phyloP scores from a whole-genome alignment of 2,113 vertebrate species.

The Cinclus mexicanus region DNA sequence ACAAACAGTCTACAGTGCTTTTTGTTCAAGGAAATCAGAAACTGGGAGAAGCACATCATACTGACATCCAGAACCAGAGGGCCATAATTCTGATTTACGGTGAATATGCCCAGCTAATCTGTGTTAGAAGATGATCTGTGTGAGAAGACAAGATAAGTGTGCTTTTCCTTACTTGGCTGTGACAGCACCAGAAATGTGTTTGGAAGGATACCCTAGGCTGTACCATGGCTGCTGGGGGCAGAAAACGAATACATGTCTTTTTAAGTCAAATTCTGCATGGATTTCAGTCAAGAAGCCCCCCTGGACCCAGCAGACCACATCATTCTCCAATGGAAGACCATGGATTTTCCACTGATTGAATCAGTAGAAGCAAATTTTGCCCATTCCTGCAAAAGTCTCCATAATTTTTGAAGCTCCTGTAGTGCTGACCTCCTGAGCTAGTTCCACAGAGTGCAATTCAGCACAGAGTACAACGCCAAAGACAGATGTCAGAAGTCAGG shows the following conservation, averaged over 20 bases:
- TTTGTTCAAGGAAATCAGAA: background rate
- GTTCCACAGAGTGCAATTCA: background rate
- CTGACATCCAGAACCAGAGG: background rate
- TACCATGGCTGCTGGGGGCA: background rate
- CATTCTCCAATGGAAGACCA: background rate
- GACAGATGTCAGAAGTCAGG: background rate
- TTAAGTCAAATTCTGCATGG: background rate
- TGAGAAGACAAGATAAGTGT: background rate
- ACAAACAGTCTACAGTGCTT: background rate
- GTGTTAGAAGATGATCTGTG: background rate
- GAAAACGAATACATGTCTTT: background rate
- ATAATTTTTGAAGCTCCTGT: background rate
- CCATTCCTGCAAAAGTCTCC: background rate
- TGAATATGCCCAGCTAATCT: background rate
- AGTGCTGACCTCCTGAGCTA: background rate
- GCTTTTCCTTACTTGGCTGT: background rate
- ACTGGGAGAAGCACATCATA: background rate
- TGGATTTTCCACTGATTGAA: background rate
- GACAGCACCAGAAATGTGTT: background rate
- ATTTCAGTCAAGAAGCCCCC: background rate
- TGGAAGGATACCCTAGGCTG: background rate
- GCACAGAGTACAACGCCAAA: background rate
- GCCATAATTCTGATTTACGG: background rate
- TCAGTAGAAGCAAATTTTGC: background rate
- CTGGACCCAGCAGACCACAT: background rate